Percentiles rank a stretch among this genome's conserved stretches.
Evolutionary conservation across 2,888 invertebrate species (phyloP).

Genomic region (Cerastis leucographa): DNA sequence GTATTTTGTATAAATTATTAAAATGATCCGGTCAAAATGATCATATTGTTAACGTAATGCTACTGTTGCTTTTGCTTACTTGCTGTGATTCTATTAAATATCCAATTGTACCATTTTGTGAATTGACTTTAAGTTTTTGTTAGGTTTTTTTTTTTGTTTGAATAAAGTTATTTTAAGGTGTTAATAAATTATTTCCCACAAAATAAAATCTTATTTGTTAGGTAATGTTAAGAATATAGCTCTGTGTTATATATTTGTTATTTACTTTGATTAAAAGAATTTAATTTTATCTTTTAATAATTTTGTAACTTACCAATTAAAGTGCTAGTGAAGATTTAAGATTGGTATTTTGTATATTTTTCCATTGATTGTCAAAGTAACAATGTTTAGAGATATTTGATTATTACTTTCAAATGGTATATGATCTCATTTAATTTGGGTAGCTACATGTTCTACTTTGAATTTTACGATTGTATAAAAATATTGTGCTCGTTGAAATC

Average conservation of each 20-base stretch:
- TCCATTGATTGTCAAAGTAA: slow-evolving; percentile 73
- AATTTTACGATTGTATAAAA: slow-evolving; percentile 72
- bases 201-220: slow-evolving; percentile 46
- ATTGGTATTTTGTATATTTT: slow-evolving; percentile 76
- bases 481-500: slow-evolving; percentile 67
- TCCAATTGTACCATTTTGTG: slow-evolving; percentile 70
- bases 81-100: slow-evolving; percentile 79
- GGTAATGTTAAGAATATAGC: slow-evolving; percentile 55
- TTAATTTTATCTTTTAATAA: slow-evolving; percentile 39
- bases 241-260: slow-evolving; percentile 55
- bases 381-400: slow-evolving; percentile 56
- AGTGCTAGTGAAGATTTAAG: slow-evolving; percentile 68
- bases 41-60: slow-evolving; percentile 76
- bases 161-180: slow-evolving; percentile 57
- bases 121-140: slow-evolving; percentile 60
- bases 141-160: slow-evolving; percentile 63
- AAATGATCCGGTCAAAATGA: slow-evolving; percentile 59
- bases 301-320: slow-evolving; percentile 55
- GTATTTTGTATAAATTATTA: slow-evolving; percentile 76
- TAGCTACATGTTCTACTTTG: slow-evolving; percentile 66
- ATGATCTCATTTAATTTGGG: slow-evolving; percentile 77
- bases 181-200: slow-evolving; percentile 36
- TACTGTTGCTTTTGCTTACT: slow-evolving; percentile 87
- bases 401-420: slow-evolving; percentile 62
- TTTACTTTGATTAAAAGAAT: slow-evolving; percentile 49